Percentiles rank a stretch among this genome's conserved stretches.
phyloP scores from a whole-genome alignment of 1,140 invertebrate species.

The Anagrus nilaparvatae region DNA sequence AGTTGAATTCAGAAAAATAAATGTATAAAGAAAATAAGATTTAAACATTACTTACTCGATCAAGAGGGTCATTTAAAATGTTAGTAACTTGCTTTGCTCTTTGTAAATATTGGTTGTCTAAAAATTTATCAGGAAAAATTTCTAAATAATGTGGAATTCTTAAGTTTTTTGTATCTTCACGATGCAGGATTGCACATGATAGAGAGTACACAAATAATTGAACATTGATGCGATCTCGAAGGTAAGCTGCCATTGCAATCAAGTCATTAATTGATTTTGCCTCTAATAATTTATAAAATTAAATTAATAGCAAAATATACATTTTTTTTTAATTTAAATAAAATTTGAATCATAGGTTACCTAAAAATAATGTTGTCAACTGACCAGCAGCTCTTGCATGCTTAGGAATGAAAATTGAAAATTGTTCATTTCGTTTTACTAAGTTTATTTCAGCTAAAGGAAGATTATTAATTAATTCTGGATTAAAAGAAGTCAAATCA shows the following conservation, averaged over 20 bases:
- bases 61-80: no score
- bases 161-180: conserved; percentile 59
- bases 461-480: no score
- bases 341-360: conserved; percentile 31
- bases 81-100: conserved; percentile 58
- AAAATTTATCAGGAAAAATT: conserved; percentile 66
- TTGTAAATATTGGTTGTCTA: conserved; percentile 59
- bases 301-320: neutral
- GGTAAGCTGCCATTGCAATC: conserved; percentile 56
- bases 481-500: no score
- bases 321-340: neutral
- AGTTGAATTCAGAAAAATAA: no score
- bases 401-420: conserved; percentile 64
- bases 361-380: conserved; percentile 63
- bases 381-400: conserved; percentile 58
- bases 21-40: no score
- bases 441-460: no score
- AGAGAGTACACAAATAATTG: conserved; percentile 68
- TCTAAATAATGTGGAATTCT: conserved; percentile 58
- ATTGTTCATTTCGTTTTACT: conserved; percentile 58
- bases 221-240: conserved; percentile 62
- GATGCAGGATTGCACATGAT: conserved; percentile 64
- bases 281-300: neutral
- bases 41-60: no score
- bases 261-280: conserved; percentile 62